A percentile compares a stretch with the other conserved stretches of the same genome.
phyloP scores from a whole-genome alignment of 2,113 vertebrate genomes.

The Tenebrosternarchus preto region DNA sequence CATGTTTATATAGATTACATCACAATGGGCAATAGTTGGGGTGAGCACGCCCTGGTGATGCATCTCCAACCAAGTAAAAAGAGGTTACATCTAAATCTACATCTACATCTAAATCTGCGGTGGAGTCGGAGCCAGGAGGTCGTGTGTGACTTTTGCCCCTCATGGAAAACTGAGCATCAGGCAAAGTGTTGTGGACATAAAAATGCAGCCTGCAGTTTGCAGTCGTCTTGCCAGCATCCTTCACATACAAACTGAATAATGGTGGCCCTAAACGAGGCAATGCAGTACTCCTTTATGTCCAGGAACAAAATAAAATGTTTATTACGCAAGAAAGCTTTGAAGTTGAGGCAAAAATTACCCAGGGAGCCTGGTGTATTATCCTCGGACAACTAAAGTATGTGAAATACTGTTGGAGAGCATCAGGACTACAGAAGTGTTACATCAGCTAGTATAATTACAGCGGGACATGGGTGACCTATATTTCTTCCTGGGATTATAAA shows the following conservation, averaged over 20 bases:
- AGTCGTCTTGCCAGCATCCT: not conserved
- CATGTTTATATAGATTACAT: not conserved
- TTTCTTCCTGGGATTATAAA: not conserved
- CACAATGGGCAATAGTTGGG: not conserved
- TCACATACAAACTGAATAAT: not conserved
- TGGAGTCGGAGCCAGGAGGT: no score
- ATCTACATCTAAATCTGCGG: no score
- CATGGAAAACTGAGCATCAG: no score
- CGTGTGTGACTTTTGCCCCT: no score
- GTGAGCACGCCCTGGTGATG: not conserved
- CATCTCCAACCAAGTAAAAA: not conserved
- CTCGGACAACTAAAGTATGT: not conserved
- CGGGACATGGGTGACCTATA: not conserved
- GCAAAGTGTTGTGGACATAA: not conserved
- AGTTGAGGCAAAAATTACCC: not conserved
- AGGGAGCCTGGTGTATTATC: not conserved
- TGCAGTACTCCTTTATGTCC: not conserved
- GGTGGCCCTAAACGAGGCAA: not conserved
- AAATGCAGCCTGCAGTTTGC: not conserved
- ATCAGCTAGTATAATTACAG: not conserved
- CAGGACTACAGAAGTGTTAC: not conserved
- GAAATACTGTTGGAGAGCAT: not conserved
- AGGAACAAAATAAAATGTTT: not conserved
- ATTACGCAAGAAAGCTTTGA: conserved; percentile 13
- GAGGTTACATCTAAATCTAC: not conserved